Evolutionary conservation across 2,888 invertebrate genomes (phyloP).

Genomic region (Pherbina coryleti): DNA sequence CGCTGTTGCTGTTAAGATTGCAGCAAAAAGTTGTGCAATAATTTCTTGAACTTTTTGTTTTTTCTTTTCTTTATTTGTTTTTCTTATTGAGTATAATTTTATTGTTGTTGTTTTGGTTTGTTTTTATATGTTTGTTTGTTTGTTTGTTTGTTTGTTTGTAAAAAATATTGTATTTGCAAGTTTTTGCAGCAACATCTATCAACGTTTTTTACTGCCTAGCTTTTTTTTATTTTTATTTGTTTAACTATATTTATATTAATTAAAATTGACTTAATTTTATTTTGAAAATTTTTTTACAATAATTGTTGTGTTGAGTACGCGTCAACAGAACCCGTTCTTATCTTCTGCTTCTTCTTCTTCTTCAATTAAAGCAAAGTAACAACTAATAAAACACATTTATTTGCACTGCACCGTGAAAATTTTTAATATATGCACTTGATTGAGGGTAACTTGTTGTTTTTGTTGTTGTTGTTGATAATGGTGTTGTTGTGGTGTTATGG

Average conservation of each 20-base stretch:
- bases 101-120: background rate
- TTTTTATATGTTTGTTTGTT: background rate
- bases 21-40: conserved; percentile 18
- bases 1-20: conserved; percentile 25
- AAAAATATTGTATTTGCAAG: conserved; percentile 13
- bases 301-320: conserved; percentile 8
- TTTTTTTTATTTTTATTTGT: conserved; percentile 17
- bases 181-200: conserved; percentile 17
- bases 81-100: conserved; percentile 2
- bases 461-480: background rate
- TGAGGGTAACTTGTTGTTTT: conserved; percentile 25
- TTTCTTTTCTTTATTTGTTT: conserved; percentile 5
- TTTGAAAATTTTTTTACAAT: background rate
- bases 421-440: conserved; percentile 20
- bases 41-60: conserved; percentile 16
- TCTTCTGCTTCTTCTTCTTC: background rate
- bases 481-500: background rate
- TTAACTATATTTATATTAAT: conserved; percentile 5
- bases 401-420: conserved; percentile 7
- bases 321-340: background rate
- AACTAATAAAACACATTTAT: conserved; percentile 7
- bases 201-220: conserved; percentile 11
- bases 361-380: background rate
- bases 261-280: conserved; percentile 10
- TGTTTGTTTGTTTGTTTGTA: background rate